These are phyloP conservation scores for Eurypyga helias DNA, from an alignment of 2,113 vertebrate genomes.

Conservation along the genomic window DNA sequence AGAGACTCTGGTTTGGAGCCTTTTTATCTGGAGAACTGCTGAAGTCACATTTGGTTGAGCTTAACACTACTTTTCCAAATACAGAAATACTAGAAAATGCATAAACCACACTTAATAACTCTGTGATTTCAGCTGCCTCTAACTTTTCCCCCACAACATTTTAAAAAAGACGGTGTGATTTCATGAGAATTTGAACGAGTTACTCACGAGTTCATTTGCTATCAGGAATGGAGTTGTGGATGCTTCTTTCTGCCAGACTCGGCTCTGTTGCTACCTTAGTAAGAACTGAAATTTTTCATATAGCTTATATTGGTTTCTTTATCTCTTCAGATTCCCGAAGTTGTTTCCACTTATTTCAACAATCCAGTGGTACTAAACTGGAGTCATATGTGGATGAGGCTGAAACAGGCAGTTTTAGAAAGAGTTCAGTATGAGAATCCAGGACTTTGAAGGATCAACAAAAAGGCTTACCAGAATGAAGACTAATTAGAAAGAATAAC, in stretches of 20 bases:
- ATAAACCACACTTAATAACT: background rate
- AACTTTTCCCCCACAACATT: background rate
- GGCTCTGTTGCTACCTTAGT: background rate
- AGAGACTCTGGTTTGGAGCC: background rate
- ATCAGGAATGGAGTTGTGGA: background rate
- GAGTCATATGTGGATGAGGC: background rate
- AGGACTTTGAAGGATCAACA: background rate
- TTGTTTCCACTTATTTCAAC: background rate
- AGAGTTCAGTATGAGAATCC: background rate
- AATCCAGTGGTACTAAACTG: background rate
- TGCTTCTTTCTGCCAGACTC: background rate
- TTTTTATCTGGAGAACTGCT: background rate
- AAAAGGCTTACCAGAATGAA: background rate
- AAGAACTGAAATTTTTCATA: background rate
- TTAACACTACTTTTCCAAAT: background rate
- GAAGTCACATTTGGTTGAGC: background rate
- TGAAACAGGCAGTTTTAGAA: background rate
- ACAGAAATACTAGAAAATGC: background rate
- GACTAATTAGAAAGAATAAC: background rate
- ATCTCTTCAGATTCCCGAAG: rapidly evolving
- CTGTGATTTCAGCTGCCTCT: background rate
- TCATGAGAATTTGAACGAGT: background rate
- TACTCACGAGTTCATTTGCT: background rate
- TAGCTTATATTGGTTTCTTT: background rate
- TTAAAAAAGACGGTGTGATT: background rate